Base-by-base conservation (phyloP, 1,140 invertebrate genomes). In the Gyrodactylus salaris region DNA sequence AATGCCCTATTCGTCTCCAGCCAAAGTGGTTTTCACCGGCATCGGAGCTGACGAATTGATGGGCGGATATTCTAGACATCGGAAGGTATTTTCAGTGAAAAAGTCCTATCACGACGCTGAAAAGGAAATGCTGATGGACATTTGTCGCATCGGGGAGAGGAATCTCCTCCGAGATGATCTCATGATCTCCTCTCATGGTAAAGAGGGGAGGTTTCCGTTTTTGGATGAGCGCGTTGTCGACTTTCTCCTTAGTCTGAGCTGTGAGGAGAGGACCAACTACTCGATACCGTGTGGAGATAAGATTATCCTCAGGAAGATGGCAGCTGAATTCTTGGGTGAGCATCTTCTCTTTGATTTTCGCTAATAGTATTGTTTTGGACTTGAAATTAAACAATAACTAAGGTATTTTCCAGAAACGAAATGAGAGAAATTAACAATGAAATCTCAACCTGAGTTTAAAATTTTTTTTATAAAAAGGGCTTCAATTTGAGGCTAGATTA, bases 31-130 rank as follows among this genome's bases (percentile, higher is more conserved):
- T 72, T 79, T 95, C 69, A 81, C 89, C 77, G 92, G 93, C 25
- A 89, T 89, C 83, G 93, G 92, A 20, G 91, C 92, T 22, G 94
- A 98, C 85, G 94, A 98, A 83, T 84, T 94, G 77, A 87, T 97
- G 77, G 91, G 88, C 71, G 93, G 93, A 0, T 98, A 98, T 78
- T 87, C 85, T 69, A 85, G 90, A 76, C 90, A 95, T 78, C 74
- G 68, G 26, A 25, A 20, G 23, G 26, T 74, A 34, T 74, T 1
- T 74, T 23, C 25, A 25, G 68, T 27, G 25, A 72, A 25, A 7
- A n/a, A 7, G 70, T 20, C 26, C 24, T 27, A 87, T 86, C 19
- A 75, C 69, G 85, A 83, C 20, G 78, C 93, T 54, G 78, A 82
- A 1, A 79, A 85, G 54, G 87, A 91, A 79, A 79, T 95, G 1